Evolutionary conservation across 1,140 invertebrate genomes (phyloP).

Genomic region (Popillia japonica): DNA sequence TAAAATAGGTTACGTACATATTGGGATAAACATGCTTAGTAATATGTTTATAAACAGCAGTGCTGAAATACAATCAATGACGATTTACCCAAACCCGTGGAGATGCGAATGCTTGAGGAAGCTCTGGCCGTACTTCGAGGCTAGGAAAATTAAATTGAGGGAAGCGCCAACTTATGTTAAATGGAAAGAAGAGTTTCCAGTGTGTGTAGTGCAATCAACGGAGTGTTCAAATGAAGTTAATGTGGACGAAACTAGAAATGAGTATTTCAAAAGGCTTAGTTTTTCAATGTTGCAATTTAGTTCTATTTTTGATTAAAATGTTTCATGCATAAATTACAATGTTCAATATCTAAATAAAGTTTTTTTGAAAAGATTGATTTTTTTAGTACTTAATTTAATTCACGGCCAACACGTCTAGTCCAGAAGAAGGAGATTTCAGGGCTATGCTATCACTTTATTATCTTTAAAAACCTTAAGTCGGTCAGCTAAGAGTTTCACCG

Average conservation of each 20-base stretch:
- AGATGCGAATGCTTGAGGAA: slow-evolving; percentile 25
- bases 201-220: neutral
- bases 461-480: too few relatives aligned
- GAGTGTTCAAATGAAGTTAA: neutral
- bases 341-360: neutral
- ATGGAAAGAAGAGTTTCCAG: neutral
- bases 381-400: too few relatives aligned
- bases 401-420: too few relatives aligned
- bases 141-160: neutral
- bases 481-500: too few relatives aligned
- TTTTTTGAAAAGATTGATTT: too few relatives aligned
- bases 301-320: neutral
- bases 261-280: neutral
- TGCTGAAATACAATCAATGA: neutral
- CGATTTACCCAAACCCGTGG: slow-evolving; percentile 16
- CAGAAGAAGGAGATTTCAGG: too few relatives aligned
- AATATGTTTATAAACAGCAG: slow-evolving; percentile 20
- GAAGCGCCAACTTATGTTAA: neutral
- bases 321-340: neutral
- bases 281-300: neutral
- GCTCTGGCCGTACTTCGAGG: neutral
- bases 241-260: neutral
- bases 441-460: too few relatives aligned
- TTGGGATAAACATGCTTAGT: slow-evolving; percentile 3
- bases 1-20: neutral